Evolutionary conservation across 1,140 invertebrate species (phyloP), one percentile per base, ranked within the genome.

Genomic region (Lepidurus packardi): DNA sequence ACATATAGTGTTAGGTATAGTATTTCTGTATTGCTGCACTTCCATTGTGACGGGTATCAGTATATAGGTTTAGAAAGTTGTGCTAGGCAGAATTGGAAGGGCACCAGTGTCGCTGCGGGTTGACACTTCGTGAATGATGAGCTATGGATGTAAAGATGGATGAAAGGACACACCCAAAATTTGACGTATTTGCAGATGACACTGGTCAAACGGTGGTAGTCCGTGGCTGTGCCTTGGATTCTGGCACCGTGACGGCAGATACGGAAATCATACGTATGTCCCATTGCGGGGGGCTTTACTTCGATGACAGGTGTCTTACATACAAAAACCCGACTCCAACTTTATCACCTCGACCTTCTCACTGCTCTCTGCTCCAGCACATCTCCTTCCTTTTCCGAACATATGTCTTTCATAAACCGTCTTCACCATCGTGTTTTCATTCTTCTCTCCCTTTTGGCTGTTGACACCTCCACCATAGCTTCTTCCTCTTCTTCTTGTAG

Each of bases 191-290:
- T 80, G 43, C 85, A 94, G 93, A 91, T 83, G 92, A 94, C 81
- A 91, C 89, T 21, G 92, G 92, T 4, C 88, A 92, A 79, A 89
- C 89, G 7, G 90, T 97, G 81, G 93, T 92, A 7, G 90, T 97
- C 7, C 88, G 95, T 43, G 91, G 91, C 41, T 97, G 95, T 86
- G 94, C 93, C n/a, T 86, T 97, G 82, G 95, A 97, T 86, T 95
- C 93, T 81, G 94, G 95, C 2, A 94, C 94, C 0, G 88, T 94
- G 2, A 97, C 94, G 65, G 95, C 93, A 1, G 95, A 97, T 84
- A 96, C 95, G 1, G 94, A 97, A 87, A 91, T 96, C 53, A 93
- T 96, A 73, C 86, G 94, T 79, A 96, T 95, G 93, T 96, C 94
- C 34, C 94, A 97, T 83, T 97, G 95, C 85, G 95, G 94, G 53